Base-by-base conservation (phyloP, 2,797 vertebrate genomes). In the Corythornis leucogaster region DNA sequence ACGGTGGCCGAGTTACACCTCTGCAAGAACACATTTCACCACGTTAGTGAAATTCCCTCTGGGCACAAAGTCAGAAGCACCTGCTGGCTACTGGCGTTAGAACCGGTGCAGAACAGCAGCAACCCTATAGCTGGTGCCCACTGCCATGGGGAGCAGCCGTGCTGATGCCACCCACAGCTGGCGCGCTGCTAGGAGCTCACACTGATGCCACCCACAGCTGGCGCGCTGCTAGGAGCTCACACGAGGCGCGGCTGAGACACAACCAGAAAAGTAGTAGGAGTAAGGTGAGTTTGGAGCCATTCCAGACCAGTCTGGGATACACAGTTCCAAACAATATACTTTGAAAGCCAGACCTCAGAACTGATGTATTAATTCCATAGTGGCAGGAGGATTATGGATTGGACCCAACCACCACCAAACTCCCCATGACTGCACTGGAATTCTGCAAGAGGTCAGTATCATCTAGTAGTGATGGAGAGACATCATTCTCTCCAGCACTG, bases 1-100 rank as follows among this genome's bases (percentile, higher is more conserved):
- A 25, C 14, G 4, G 35, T 1, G 35, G 13, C 8, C 0, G 2
- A 22, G n/a, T 4, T 12, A 18, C 16, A 5, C 12, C 21, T 4
- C 67, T 35, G 10, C 14, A 8, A 24, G 50, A 35, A 24, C 3
- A 0, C 3, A 3, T 30, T 31, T 48, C 66, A 25, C 31, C 24
- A 3, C 17, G 45, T 2, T 12, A 16, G 22, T 1, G 0, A 30
- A 53, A 30, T 15, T 5, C 21, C 30, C 33, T 53, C 55, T 8
- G 38, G 53, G 71, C 22, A 31, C 21, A 25, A 35, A 21, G 15
- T 5, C 69, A 8, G 42, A 17, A 42, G 15, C 1, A 15, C 17
- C 55, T 38, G 51, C 4, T 26, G 67, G 38, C 11, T 18, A 4
- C 8, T 5, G 50, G 69, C 9, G 11, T 3, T 14, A 13, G 28